Conservation (phyloP, 2,113 vertebrate genomes). For the Desmodus rotundus region DNA sequence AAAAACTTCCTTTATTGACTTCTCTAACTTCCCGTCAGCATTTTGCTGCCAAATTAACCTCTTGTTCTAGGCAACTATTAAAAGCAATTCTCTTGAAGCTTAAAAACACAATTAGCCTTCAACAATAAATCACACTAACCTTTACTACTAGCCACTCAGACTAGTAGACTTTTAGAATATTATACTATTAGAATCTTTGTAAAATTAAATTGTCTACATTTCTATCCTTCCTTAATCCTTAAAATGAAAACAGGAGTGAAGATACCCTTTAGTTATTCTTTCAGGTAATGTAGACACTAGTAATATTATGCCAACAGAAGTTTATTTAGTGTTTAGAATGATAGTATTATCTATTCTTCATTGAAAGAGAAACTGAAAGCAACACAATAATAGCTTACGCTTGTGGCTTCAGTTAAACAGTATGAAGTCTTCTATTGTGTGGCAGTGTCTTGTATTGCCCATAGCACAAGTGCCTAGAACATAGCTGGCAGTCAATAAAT, state of each 20-base stretch:
- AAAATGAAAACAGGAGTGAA: slow-evolving; percentile 11
- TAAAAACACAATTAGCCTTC: slow-evolving; percentile 51
- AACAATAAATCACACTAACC: not conserved
- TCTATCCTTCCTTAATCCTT: slow-evolving; percentile 30
- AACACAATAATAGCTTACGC: not conserved
- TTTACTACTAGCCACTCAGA: slow-evolving; percentile 8
- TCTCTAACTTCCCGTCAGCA: slow-evolving; percentile 79
- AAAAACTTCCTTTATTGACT: slow-evolving; percentile 87
- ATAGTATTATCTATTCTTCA: not conserved
- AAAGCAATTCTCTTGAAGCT: slow-evolving; percentile 71
- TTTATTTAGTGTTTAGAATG: not conserved
- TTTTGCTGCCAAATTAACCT: slow-evolving; percentile 78
- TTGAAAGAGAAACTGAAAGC: slow-evolving; percentile 53
- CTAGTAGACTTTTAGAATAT: not conserved
- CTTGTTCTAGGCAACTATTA: slow-evolving; percentile 74
- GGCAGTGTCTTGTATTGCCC: not conserved
- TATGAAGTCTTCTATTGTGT: not conserved
- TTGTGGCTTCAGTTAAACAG: not conserved
- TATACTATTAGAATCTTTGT: not conserved
- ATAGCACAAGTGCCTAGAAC: not conserved
- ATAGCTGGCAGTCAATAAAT: not conserved
- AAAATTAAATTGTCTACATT: slow-evolving; percentile 38
- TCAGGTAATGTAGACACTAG: not conserved
- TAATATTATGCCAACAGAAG: not conserved
- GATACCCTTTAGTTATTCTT: not conserved